phyloP scores from a whole-genome alignment of 2,888 invertebrate species.

The Orchestes rusci region DNA sequence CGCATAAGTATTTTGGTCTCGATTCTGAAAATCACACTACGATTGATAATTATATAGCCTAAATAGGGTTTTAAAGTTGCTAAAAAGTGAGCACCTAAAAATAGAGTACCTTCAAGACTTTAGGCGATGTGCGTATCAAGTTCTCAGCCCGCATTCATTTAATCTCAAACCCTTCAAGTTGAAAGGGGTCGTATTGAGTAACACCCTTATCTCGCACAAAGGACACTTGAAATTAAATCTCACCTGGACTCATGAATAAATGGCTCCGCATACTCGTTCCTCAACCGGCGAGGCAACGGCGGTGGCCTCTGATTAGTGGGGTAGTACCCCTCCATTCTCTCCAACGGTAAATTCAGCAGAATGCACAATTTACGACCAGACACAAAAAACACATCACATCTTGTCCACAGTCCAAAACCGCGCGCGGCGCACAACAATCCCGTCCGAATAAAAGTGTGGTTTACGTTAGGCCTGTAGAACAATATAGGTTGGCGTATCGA shows the following conservation, averaged over 20 bases:
- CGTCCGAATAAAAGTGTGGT: constrained; percentile 8
- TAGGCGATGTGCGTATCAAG: too few species aligned
- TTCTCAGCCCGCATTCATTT: too few species aligned
- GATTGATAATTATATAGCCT: too few species aligned
- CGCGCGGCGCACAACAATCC: constrained; percentile 19
- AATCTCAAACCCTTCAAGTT: too few species aligned
- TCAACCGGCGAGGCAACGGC: constrained; percentile 54
- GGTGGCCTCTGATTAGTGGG: constrained; percentile 58
- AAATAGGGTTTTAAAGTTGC: too few species aligned
- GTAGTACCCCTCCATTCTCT: constrained; percentile 55
- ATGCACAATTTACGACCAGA: constrained; percentile 14
- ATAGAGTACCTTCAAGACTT: too few species aligned
- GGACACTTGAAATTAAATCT: too few species aligned
- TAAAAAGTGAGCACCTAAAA: too few species aligned
- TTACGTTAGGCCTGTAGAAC: constrained; percentile 21
- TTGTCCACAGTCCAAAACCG: constrained; percentile 21
- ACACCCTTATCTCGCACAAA: too few species aligned
- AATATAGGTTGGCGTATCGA: constrained; percentile 11
- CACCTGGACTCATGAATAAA: constrained; percentile 52
- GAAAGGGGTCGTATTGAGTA: too few species aligned
- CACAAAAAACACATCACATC: constrained; percentile 25
- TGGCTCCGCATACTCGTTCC: constrained; percentile 61
- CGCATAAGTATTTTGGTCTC: too few species aligned
- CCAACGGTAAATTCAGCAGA: constrained; percentile 25
- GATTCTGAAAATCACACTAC: too few species aligned